Evolutionary conservation across 2,113 vertebrate species (phyloP), one percentile per base, ranked within the genome.

Genomic region (Microtus ochrogaster): DNA sequence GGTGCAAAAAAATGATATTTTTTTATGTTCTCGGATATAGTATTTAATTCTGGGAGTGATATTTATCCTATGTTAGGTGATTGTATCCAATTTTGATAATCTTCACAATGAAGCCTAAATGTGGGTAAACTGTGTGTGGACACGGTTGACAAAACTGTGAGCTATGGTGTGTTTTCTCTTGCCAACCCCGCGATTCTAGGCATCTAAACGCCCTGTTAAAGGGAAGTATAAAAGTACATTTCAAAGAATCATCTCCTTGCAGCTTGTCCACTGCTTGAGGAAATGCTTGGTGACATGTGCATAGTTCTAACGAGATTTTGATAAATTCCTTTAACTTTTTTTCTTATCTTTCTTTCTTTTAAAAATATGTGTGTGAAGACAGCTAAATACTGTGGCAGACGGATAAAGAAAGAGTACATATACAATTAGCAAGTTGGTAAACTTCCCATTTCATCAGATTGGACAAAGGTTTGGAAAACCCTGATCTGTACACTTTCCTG

Each of bases 141-240:
- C 30, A 61, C 26, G 14, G 8, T 11, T 36, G 39, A 33, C 6
- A 41, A 55, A 28, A 3, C 28, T 44, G 65, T 83, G 2, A 66
- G 5, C 26, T 28, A 4, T 28, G 10, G 2, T 63, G 33, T 24
- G 19, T 85, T 78, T 77, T 52, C 70, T 90, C 4, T 58, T 58
- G 14, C 6, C 22, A 47, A 21, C 2, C 1, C 47, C 36, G 19
- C 8, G 63, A 16, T 5, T 17, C 11, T 2, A 36, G 26, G 3
- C 52, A n/a, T 17, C 10, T 17, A 24, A 47, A 14, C 11, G 6
- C 52, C 44, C 55, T 65, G 58, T 0, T 8, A 30, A 72, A 44
- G 26, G 19, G 22, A 86, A 85, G 39, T 2, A 33, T 13, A 52
- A 22, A 73, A 72, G 28, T 9, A 24, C 2, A 30, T 86, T 72